Evolutionary conservation across 2,888 invertebrate species (phyloP).

Genomic region (Orthonychiurus folsomi): DNA sequence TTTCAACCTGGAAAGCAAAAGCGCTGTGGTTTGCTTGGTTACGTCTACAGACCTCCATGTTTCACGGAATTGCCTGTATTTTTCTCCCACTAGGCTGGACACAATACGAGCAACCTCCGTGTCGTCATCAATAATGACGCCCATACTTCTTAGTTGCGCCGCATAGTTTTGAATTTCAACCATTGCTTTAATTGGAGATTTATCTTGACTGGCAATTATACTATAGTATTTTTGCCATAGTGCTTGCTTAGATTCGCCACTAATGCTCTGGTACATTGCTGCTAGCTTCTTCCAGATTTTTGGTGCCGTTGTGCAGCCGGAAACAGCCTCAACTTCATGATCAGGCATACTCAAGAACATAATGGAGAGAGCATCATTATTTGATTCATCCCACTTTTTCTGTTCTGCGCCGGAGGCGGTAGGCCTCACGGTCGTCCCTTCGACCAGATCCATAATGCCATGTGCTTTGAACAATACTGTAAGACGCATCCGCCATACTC

Average conservation of each 20-base stretch:
- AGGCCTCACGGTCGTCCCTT: conserved; percentile 15
- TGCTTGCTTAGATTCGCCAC: conserved; percentile 23
- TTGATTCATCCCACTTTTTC: conserved; percentile 20
- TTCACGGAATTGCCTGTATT: conserved; percentile 23
- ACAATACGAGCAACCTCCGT: conserved; percentile 19
- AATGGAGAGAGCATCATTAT: conserved; percentile 21
- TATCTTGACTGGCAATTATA: conserved; percentile 8
- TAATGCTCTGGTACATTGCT: conserved; percentile 20
- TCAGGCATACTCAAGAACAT: conserved; percentile 19
- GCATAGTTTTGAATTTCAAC: conserved; percentile 24
- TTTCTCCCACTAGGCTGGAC: conserved; percentile 19
- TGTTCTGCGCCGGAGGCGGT: not conserved
- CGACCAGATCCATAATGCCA: conserved; percentile 16
- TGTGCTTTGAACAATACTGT: conserved; percentile 15
- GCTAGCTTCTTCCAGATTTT: conserved; percentile 24
- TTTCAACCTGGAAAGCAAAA: conserved; percentile 19
- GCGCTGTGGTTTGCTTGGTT: conserved; percentile 18
- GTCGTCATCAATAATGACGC: conserved; percentile 17
- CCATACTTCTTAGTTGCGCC: conserved; percentile 20
- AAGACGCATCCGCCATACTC: conserved; percentile 26
- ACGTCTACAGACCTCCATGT: conserved; percentile 24
- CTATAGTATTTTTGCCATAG: conserved; percentile 22
- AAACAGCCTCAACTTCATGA: conserved; percentile 20
- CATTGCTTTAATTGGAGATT: conserved; percentile 22
- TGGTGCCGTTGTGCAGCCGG: conserved; percentile 18